phyloP scores from a whole-genome alignment of 2,113 vertebrate genomes.

The Merops nubicus region DNA sequence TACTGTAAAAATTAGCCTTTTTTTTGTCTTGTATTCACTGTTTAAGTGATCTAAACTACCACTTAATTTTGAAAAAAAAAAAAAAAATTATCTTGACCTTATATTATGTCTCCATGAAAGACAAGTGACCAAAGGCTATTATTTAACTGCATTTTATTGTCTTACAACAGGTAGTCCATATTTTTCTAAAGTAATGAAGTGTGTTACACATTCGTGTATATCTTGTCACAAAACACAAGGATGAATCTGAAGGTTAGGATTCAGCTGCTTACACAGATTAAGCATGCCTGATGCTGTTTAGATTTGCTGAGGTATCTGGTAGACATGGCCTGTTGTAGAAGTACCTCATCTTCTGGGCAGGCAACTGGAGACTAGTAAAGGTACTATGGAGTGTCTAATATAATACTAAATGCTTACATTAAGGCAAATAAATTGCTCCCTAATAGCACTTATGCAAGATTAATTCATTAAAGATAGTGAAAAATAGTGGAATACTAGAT shows the following conservation, averaged over 20 bases:
- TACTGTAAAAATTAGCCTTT: background rate
- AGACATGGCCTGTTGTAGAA: background rate
- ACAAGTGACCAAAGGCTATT: background rate
- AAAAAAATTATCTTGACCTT: background rate
- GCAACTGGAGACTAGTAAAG: background rate
- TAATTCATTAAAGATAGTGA: background rate
- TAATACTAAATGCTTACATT: background rate
- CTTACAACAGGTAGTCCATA: accelerated
- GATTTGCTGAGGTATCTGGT: background rate
- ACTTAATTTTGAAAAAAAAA: background rate
- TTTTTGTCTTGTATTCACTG: background rate
- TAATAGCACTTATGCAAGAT: background rate
- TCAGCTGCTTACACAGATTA: background rate
- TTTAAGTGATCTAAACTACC: background rate
- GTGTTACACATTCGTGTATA: background rate
- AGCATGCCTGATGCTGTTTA: background rate
- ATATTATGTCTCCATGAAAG: background rate
- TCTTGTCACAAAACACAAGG: background rate
- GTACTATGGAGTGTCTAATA: background rate
- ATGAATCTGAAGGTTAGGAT: background rate
- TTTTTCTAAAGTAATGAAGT: background rate
- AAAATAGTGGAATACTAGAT: background rate
- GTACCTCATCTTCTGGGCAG: background rate
- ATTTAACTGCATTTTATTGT: too few species aligned
- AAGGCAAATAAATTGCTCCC: background rate